Conservation (phyloP, 2,797 vertebrate species). For the Podarcis lilfordi region DNA sequence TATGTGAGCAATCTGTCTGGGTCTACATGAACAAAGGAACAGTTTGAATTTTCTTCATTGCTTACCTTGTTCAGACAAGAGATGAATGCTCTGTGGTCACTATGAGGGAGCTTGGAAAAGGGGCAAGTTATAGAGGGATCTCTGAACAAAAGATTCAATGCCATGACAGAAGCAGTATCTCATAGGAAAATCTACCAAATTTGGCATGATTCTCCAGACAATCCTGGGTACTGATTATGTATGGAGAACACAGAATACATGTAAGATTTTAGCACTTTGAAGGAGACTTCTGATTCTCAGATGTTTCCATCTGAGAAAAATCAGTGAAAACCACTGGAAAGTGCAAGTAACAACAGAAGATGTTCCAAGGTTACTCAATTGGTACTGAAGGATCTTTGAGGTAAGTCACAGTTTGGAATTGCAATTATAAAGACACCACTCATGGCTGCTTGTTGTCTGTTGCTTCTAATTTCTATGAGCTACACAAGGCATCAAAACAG, state of each 20-base stretch:
- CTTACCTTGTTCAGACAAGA: conserved; percentile 70
- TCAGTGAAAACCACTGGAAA: neutral
- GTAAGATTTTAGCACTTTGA: neutral
- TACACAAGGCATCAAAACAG: conserved; percentile 45
- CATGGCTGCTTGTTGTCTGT: conserved; percentile 23
- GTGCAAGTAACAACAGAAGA: conserved; percentile 4
- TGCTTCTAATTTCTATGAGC: conserved; percentile 25
- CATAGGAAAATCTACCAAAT: neutral
- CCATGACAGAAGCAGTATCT: neutral
- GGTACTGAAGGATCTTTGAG: neutral
- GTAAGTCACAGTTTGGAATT: conserved; percentile 3
- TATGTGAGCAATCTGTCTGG: neutral
- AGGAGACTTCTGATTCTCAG: neutral
- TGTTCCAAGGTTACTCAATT: neutral
- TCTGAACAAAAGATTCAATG: conserved; percentile 66
- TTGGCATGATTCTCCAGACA: neutral
- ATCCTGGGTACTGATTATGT: neutral
- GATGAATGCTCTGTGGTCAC: conserved; percentile 67
- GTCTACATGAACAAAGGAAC: conserved; percentile 50
- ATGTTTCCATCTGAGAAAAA: neutral
- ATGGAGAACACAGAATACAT: neutral
- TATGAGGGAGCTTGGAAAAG: conserved; percentile 69
- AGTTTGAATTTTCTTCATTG: conserved; percentile 54
- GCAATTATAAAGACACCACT: conserved; percentile 14
- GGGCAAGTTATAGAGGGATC: conserved; percentile 65